Evolutionary conservation across 2,888 invertebrate genomes (phyloP), one percentile per base, ranked within the genome.

Genomic region (Ornithoptera priamus): DNA sequence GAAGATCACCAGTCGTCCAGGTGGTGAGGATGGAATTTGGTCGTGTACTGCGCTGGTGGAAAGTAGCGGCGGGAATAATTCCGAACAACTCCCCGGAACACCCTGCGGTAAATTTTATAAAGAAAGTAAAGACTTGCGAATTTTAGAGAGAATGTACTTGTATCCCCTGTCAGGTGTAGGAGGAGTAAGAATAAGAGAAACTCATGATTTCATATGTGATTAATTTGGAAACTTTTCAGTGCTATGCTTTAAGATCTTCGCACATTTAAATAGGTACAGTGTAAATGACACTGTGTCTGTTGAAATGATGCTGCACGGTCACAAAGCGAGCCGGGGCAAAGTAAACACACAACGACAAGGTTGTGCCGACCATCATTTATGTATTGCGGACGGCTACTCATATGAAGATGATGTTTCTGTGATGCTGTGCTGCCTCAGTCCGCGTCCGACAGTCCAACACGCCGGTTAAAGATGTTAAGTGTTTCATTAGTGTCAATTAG

Each of bases 341-440:
- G 22, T 68, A 63, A 68, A 69, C 30, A 69, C 30, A 30, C 65
- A 61, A 53, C 15, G 10, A 36, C 68, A 53, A 68, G 68, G 64
- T 61, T 65, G 62, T 42, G 17, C 15, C 62, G 57, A 39, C 17
- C 59, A 64, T 68, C 62, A 69, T 65, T 69, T 65, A 62, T 69
- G n/a, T 64, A 58, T 65, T 20, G 22, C 64, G 20, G 30, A 58
- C 62, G 58, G 58, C 65, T 65, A 65, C 65, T 69, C 65, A 57
- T 62, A 61, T 61, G 39, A 64, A 62, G 62, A 68, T 30, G 30
- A 30, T 46, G 60, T 50, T 66, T 60, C 30, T 15, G 24, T n/a
- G 66, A 50, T 58, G 68, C 46, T 24, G 30, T 12, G 24, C 39
- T 57, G 17, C 22, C 61, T 65, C 69, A 62, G 69, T 65, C 6